A percentile compares a stretch with the other conserved stretches of the same genome.
Conservation (phyloP, 2,888 invertebrate species). For the Nebria brevicollis region DNA sequence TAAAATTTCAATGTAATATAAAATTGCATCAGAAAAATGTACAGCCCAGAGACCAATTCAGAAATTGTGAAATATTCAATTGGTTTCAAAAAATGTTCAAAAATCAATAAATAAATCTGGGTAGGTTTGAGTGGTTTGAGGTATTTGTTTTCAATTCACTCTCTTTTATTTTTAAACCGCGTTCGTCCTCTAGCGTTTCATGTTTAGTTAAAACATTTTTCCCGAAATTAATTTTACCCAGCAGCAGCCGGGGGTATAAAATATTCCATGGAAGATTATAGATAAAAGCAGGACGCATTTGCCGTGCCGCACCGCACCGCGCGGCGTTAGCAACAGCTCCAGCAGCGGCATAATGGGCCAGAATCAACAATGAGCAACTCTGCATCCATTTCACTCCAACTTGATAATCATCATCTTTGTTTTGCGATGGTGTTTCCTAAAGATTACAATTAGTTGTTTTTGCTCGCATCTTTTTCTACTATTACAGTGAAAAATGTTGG, state of each 20-base stretch:
- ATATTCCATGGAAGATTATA: slow-evolving; percentile 32
- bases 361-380: slow-evolving; percentile 33
- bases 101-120: background rate
- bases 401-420: background rate
- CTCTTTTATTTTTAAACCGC: slow-evolving; percentile 17
- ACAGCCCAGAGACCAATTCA: too few species aligned
- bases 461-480: background rate
- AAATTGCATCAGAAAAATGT: too few species aligned
- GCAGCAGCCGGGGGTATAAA: slow-evolving; percentile 20
- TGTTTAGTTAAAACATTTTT: slow-evolving; percentile 34
- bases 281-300: slow-evolving; percentile 21
- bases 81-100: background rate
- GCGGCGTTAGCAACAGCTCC: background rate
- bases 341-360: slow-evolving; percentile 25
- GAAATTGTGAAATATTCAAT: too few species aligned
- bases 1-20: too few species aligned
- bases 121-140: background rate
- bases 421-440: background rate
- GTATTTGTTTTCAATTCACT: slow-evolving; percentile 30
- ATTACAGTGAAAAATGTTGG: background rate
- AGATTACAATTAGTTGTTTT: slow-evolving; percentile 2
- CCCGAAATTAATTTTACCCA: slow-evolving; percentile 39
- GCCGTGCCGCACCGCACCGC: too few species aligned
- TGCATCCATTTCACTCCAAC: background rate
- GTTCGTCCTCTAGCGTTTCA: background rate